These are phyloP conservation scores for Invenusta paracnida DNA, from an alignment of 2,888 invertebrate species.

Conservation along the genomic window DNA sequence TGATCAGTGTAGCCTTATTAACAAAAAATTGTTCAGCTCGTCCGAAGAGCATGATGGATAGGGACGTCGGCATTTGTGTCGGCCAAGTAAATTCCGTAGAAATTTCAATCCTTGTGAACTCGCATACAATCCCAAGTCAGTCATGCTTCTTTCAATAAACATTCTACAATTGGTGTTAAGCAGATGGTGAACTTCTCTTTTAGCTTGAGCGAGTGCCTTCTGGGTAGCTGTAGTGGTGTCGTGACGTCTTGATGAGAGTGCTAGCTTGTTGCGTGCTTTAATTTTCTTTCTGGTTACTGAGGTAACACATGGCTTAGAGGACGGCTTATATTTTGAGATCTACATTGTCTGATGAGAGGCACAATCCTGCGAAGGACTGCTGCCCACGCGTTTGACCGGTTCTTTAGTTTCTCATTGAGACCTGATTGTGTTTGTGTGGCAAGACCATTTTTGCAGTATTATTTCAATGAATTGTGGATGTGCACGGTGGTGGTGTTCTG, in stretches of 20 bases:
- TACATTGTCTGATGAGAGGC: not conserved
- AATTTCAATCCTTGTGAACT: not conserved
- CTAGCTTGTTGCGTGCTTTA: not conserved
- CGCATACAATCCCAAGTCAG: not conserved
- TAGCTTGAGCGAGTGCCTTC: not conserved
- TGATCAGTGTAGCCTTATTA: not conserved
- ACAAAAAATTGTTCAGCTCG: not conserved
- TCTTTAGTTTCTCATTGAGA: not conserved
- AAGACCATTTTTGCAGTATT: not conserved
- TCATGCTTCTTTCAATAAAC: not conserved
- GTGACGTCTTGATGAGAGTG: not conserved
- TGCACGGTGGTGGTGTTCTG: not conserved
- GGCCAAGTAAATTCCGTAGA: not conserved
- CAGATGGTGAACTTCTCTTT: not conserved
- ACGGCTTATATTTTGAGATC: not conserved
- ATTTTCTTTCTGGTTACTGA: not conserved
- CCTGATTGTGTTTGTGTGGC: no score
- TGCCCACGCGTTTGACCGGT: not conserved
- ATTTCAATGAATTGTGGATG: not conserved
- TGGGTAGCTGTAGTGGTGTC: not conserved
- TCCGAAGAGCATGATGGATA: not conserved
- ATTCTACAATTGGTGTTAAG: not conserved
- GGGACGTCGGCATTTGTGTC: not conserved
- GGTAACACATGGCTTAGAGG: not conserved
- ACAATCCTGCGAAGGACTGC: not conserved